Percentiles rank a stretch among this genome's conserved stretches.
These are phyloP conservation scores for Torymus texanus DNA, from an alignment of 2,888 invertebrate genomes.

Conservation along the genomic window DNA sequence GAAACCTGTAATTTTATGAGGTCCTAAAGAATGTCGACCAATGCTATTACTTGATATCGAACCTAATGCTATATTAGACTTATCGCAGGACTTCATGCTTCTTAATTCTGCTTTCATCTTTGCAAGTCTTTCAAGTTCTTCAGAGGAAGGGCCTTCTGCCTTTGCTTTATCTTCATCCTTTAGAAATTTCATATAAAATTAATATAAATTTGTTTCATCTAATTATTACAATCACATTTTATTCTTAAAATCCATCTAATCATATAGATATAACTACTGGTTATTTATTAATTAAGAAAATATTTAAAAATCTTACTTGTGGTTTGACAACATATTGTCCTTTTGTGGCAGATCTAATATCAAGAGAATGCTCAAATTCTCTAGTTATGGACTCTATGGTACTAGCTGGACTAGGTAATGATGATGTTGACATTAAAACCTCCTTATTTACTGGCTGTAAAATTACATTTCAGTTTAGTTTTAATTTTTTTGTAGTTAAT, in stretches of 20 bases:
- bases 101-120: conserved; percentile 76
- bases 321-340: conserved; percentile 81
- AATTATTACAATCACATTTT: conserved; percentile 1
- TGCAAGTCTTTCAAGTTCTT: conserved; percentile 79
- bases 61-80: conserved; percentile 69
- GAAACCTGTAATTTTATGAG: conserved; percentile 70
- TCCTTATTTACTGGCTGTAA: conserved; percentile 74
- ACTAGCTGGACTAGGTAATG: conserved; percentile 85
- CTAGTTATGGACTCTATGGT: conserved; percentile 87
- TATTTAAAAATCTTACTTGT: conserved; percentile 73
- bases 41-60: conserved; percentile 73
- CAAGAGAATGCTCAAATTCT: conserved; percentile 89
- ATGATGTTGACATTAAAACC: conserved; percentile 75
- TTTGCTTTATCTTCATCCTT: conserved; percentile 83
- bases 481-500: too few species aligned
- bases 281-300: not conserved
- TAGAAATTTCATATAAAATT: conserved; percentile 40
- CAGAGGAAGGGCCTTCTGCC: conserved; percentile 80
- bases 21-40: conserved; percentile 74
- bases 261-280: not conserved
- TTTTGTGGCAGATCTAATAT: conserved; percentile 80
- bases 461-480: not conserved
- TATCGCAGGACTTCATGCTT: conserved; percentile 72
- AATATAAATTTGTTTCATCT: conserved; percentile 16
- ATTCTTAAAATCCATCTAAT: not conserved